These are phyloP conservation scores for Rhyacophila brunnea DNA, from an alignment of 1,140 invertebrate species.

Conservation along the genomic window DNA sequence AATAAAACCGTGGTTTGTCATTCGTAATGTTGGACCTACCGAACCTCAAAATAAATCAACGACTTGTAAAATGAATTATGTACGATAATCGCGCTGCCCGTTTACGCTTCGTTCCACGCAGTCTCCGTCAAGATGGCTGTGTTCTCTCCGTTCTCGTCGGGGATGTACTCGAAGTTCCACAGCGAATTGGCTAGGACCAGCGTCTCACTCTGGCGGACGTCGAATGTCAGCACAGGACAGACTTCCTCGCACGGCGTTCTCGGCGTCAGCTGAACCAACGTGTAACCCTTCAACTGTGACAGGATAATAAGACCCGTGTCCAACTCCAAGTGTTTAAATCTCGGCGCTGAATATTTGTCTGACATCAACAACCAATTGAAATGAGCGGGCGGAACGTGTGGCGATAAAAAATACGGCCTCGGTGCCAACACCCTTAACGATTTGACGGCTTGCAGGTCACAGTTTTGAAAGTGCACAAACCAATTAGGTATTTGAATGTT, in stretches of 20 bases:
- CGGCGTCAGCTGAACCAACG: constrained; percentile 63
- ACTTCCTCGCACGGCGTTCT: constrained; percentile 67
- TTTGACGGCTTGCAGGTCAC: constrained; percentile 74
- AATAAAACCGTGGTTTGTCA: too few species aligned
- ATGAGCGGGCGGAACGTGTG: constrained; percentile 70
- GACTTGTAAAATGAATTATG: too few species aligned
- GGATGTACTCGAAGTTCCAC: constrained; percentile 76
- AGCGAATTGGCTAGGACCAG: constrained; percentile 70
- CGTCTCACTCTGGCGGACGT: constrained; percentile 68
- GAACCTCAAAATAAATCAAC: too few species aligned
- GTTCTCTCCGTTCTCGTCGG: constrained; percentile 66
- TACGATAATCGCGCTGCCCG: background rate
- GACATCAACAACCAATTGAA: constrained; percentile 82
- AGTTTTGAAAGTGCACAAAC: constrained; percentile 86
- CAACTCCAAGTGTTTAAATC: constrained; percentile 71
- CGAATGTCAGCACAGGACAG: constrained; percentile 65
- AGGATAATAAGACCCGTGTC: constrained; percentile 69
- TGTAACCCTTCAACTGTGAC: constrained; percentile 70
- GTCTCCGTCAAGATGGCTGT: constrained; percentile 75
- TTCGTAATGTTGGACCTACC: too few species aligned
- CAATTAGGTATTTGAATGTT: constrained; percentile 67
- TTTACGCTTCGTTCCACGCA: constrained; percentile 62
- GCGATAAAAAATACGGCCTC: constrained; percentile 73
- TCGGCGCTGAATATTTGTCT: constrained; percentile 69
- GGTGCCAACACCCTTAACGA: constrained; percentile 68